These are phyloP conservation scores for Ephialtes manifestator DNA, from an alignment of 2,888 invertebrate species.

Conservation along the genomic window DNA sequence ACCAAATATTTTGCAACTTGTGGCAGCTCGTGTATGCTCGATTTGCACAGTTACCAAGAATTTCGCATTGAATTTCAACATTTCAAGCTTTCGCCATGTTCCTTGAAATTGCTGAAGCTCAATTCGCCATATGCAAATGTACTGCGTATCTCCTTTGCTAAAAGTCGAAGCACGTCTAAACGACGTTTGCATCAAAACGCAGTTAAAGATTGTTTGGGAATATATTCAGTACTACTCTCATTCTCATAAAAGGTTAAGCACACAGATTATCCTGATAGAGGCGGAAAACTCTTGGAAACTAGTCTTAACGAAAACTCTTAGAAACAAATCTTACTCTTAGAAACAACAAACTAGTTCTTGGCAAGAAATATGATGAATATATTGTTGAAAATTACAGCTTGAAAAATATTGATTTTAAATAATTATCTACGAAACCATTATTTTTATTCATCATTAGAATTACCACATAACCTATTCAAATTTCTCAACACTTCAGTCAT, in stretches of 20 bases:
- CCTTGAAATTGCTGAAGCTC: background rate
- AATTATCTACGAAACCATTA: background rate
- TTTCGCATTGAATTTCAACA: conserved; percentile 41
- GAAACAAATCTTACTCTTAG: too few species aligned
- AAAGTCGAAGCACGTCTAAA: background rate
- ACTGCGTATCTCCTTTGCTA: conserved; percentile 34
- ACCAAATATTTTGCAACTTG: background rate
- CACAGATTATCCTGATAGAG: too few species aligned
- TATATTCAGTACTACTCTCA: background rate
- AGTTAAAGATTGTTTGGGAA: conserved; percentile 12
- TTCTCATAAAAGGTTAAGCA: background rate
- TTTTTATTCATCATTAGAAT: background rate
- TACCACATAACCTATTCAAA: background rate
- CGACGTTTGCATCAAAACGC: conserved; percentile 36
- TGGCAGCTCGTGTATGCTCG: background rate
- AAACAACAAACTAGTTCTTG: too few species aligned
- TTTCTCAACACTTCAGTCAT: background rate
- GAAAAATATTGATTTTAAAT: too few species aligned
- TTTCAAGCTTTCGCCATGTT: background rate
- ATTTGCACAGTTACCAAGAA: conserved; percentile 18
- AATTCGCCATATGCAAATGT: conserved; percentile 9
- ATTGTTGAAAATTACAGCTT: background rate
- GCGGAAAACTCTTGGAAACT: too few species aligned
- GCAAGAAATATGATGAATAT: background rate
- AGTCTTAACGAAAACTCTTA: too few species aligned